Conservation (phyloP, 2,888 invertebrate genomes). For the Hartigia nigra region DNA sequence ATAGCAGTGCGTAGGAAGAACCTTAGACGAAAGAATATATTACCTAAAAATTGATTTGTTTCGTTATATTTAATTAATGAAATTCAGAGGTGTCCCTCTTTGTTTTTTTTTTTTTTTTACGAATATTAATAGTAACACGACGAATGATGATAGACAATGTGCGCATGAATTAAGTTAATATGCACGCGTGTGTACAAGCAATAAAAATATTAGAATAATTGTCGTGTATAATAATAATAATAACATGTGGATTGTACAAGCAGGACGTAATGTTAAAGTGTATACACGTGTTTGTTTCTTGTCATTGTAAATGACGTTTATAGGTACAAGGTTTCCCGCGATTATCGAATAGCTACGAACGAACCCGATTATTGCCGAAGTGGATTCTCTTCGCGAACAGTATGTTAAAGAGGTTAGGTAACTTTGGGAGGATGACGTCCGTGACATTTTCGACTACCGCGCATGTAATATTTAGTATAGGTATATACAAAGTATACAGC, state of each 20-base stretch:
- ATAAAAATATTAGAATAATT: neutral
- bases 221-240: conserved; percentile 13
- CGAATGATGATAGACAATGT: neutral
- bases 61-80: neutral
- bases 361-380: neutral
- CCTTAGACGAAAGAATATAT: neutral
- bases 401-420: neutral
- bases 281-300: conserved; percentile 21
- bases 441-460: neutral
- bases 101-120: neutral
- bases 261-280: conserved; percentile 32
- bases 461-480: conserved; percentile 32
- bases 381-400: neutral
- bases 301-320: conserved; percentile 3
- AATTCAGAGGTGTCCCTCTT: neutral
- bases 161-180: neutral
- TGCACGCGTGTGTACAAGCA: neutral
- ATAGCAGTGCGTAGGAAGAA: conserved; percentile 15
- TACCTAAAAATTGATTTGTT: conserved; percentile 10
- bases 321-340: conserved; percentile 15
- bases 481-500: conserved; percentile 53
- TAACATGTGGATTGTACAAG: conserved; percentile 35
- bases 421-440: neutral
- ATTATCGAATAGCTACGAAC: neutral
- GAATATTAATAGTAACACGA: neutral